Evolutionary conservation across 1,140 invertebrate genomes (phyloP).

Genomic region (Drosophila rufa): DNA sequence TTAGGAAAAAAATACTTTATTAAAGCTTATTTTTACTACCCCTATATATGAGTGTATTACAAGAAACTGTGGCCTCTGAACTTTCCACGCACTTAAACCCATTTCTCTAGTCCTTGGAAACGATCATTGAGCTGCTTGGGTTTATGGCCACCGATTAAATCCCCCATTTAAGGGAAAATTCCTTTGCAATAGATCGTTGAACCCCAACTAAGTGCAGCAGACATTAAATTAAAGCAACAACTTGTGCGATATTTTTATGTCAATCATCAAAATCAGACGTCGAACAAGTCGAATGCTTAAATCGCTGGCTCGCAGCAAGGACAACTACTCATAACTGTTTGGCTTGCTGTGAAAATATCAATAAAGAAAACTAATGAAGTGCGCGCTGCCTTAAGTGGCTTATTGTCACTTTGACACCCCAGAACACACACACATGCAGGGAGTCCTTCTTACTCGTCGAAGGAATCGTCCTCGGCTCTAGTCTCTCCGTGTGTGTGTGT

Average conservation of each 20-base stretch:
- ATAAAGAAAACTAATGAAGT: constrained; percentile 84
- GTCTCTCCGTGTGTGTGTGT: constrained; percentile 26
- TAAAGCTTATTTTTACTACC: not conserved
- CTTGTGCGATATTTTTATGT: constrained; percentile 60
- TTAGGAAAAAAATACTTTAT: too few relatives aligned
- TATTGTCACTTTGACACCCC: constrained; percentile 74
- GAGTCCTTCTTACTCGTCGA: constrained; percentile 15
- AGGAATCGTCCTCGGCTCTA: not conserved
- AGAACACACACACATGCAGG: constrained; percentile 20
- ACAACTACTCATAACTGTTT: constrained; percentile 76
- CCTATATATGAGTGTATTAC: not conserved
- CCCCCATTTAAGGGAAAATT: not conserved
- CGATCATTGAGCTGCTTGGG: constrained; percentile 18
- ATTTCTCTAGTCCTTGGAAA: constrained; percentile 13
- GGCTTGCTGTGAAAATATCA: constrained; percentile 80
- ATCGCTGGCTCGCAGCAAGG: constrained; percentile 15
- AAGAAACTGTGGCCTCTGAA: not conserved
- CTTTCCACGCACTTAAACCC: constrained; percentile 13
- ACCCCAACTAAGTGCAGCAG: constrained; percentile 4
- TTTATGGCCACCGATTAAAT: constrained; percentile 30
- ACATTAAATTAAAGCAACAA: constrained; percentile 41
- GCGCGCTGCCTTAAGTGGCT: constrained; percentile 82
- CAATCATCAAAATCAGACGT: constrained; percentile 68
- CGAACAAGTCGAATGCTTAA: constrained; percentile 46
- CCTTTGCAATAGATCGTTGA: constrained; percentile 14